Conservation (phyloP, 2,888 invertebrate genomes). For the Pyrocoelia pectoralis region DNA sequence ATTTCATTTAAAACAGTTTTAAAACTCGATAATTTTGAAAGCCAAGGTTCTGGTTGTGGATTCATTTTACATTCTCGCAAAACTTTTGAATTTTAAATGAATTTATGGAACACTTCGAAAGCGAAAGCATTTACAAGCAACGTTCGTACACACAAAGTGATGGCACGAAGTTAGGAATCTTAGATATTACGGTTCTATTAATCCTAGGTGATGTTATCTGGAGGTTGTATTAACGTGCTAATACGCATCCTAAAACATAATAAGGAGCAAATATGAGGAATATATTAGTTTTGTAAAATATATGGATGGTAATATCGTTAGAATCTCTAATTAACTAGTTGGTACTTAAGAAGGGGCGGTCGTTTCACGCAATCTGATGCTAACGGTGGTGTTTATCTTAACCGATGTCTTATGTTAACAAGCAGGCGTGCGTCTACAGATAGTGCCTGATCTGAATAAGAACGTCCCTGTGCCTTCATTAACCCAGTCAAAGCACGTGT, state of each 20-base stretch:
- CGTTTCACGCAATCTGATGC: slow-evolving; percentile 32
- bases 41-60: not conserved
- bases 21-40: no score
- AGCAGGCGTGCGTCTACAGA: slow-evolving; percentile 39
- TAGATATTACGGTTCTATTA: slow-evolving; percentile 15
- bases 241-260: slow-evolving; percentile 16
- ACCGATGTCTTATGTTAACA: slow-evolving; percentile 39
- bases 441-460: slow-evolving; percentile 38
- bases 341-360: slow-evolving; percentile 33
- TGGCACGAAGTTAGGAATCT: not conserved
- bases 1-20: no score
- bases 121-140: not conserved
- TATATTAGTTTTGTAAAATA: slow-evolving; percentile 19
- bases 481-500: slow-evolving; percentile 40
- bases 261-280: slow-evolving; percentile 19
- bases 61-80: not conserved
- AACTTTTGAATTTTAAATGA: not conserved
- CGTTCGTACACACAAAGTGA: not conserved
- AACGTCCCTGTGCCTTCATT: slow-evolving; percentile 36
- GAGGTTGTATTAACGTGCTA: slow-evolving; percentile 17
- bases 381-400: slow-evolving; percentile 36
- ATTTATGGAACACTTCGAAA: not conserved
- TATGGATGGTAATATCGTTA: slow-evolving; percentile 18
- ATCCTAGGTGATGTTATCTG: slow-evolving; percentile 18
- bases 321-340: slow-evolving; percentile 33